These are phyloP conservation scores for Sericinus montela DNA, from an alignment of 2,888 invertebrate genomes.

Conservation along the genomic window DNA sequence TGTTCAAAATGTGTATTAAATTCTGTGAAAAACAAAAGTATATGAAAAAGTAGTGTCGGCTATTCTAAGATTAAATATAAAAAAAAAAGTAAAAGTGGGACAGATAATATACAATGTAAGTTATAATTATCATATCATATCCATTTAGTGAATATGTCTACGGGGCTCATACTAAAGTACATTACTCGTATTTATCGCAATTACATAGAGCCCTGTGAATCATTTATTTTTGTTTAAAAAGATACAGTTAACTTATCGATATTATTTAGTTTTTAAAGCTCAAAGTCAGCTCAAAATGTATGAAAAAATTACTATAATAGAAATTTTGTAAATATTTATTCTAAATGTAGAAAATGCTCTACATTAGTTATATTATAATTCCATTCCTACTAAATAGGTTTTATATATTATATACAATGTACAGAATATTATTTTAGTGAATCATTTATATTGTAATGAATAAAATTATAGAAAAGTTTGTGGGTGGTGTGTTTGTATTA, in stretches of 20 bases:
- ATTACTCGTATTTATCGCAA: conserved; percentile 23
- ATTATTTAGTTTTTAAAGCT: conserved; percentile 68
- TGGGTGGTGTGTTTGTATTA: background rate
- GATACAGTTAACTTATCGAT: conserved; percentile 28
- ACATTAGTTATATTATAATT: conserved; percentile 37
- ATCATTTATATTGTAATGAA: conserved; percentile 26
- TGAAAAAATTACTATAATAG: conserved; percentile 26
- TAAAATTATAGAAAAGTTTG: conserved; percentile 23
- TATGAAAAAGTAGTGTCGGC: too few species aligned
- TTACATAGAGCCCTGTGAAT: conserved; percentile 30
- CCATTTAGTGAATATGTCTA: conserved; percentile 12
- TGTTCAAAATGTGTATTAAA: too few species aligned
- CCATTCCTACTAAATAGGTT: conserved; percentile 61
- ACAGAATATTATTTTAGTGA: conserved; percentile 37
- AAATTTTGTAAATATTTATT: conserved; percentile 56
- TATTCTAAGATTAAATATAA: background rate
- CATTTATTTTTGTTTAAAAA: conserved; percentile 27
- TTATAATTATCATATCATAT: conserved; percentile 20
- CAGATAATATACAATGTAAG: background rate
- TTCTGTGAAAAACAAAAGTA: too few species aligned
- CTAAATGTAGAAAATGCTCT: conserved; percentile 34
- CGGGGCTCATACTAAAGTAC: conserved; percentile 21
- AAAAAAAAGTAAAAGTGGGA: background rate
- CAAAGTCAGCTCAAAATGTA: conserved; percentile 72
- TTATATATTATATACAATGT: conserved; percentile 49